Evolutionary conservation across 2,797 vertebrate genomes (phyloP).

Genomic region (Carcharodon carcharias): DNA sequence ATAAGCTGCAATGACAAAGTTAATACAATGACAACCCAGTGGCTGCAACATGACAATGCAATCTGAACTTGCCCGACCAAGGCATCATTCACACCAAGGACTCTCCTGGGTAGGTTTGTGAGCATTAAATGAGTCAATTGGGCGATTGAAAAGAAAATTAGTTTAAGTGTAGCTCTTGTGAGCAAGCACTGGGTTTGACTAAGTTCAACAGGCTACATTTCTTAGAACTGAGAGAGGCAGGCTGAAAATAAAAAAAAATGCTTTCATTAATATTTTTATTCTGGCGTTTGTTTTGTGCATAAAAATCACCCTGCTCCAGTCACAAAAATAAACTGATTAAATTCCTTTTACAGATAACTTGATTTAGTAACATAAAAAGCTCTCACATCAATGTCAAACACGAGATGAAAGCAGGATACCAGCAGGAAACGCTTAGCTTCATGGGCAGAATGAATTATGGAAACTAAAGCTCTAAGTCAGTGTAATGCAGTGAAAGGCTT

Average conservation of each 20-base stretch:
- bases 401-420: background rate
- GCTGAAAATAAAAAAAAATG: background rate
- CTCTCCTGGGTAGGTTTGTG: background rate
- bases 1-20: background rate
- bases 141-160: constrained; percentile 7
- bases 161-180: background rate
- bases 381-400: background rate
- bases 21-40: background rate
- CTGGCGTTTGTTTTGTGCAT: background rate
- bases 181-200: background rate
- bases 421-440: constrained; percentile 19
- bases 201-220: background rate
- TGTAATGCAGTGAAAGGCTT: constrained; percentile 32
- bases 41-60: background rate
- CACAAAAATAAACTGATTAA: background rate
- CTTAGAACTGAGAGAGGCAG: background rate
- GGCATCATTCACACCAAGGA: background rate
- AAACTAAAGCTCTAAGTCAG: constrained; percentile 20
- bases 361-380: background rate
- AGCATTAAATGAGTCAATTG: background rate
- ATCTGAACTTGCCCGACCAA: background rate
- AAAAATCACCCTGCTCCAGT: too few species aligned
- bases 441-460: constrained; percentile 32
- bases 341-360: background rate
- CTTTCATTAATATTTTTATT: background rate